A percentile compares a stretch with the other conserved stretches of the same genome.
phyloP scores from a whole-genome alignment of 2,113 vertebrate genomes.

The Gambusia affinis region DNA sequence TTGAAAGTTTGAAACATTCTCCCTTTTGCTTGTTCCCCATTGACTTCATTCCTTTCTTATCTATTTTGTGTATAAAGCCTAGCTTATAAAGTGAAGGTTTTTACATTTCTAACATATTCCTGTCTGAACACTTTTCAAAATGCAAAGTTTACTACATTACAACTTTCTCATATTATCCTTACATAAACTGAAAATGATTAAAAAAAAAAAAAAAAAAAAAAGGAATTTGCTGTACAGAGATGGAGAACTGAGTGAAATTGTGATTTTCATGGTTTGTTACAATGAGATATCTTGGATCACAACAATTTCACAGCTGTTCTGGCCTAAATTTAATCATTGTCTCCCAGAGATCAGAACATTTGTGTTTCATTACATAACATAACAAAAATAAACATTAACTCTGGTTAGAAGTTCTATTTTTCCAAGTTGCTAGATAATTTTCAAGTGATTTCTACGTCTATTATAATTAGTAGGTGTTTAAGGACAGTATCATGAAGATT shows the following conservation, averaged over 20 bases:
- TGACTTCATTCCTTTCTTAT: background rate
- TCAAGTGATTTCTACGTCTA: background rate
- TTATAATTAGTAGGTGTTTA: background rate
- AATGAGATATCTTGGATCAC: conserved; percentile 37
- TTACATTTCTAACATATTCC: conserved; percentile 34
- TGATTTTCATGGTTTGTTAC: conserved; percentile 8
- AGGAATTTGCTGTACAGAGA: background rate
- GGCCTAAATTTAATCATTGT: conserved; percentile 26
- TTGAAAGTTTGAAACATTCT: conserved; percentile 39
- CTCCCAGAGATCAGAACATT: conserved; percentile 33
- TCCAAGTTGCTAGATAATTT: no score
- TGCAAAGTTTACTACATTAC: background rate
- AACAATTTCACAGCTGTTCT: conserved; percentile 45
- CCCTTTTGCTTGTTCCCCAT: background rate
- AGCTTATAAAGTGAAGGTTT: conserved; percentile 3
- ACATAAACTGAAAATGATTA: conserved; percentile 9
- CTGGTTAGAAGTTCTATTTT: background rate
- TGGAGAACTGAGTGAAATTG: conserved; percentile 24
- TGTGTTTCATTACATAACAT: conserved; percentile 7
- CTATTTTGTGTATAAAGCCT: background rate
- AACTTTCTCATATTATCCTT: background rate
- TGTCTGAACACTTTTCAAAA: conserved; percentile 40
- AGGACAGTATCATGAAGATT: no score
- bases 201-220: background rate
- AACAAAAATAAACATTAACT: background rate